phyloP scores from a whole-genome alignment of 2,888 invertebrate species.

The Lasioglossum villosulum region DNA sequence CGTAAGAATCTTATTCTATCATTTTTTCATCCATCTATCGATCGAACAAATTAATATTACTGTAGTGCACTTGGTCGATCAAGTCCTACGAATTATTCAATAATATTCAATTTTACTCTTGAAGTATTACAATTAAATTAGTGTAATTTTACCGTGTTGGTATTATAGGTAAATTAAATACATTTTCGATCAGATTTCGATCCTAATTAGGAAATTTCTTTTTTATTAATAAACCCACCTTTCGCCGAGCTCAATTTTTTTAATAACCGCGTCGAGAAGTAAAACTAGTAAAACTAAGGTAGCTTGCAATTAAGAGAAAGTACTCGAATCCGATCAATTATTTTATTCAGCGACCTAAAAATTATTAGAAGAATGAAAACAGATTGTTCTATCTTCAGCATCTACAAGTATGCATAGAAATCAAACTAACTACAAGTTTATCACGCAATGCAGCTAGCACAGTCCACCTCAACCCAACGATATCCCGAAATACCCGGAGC shows the following conservation, averaged over 20 bases:
- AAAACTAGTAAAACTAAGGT: not conserved
- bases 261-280: not conserved
- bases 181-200: not conserved
- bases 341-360: not conserved
- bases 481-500: not conserved
- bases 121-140: not conserved
- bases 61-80: no score
- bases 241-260: not conserved
- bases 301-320: not conserved
- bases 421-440: not conserved
- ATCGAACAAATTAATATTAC: not conserved
- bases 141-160: not conserved
- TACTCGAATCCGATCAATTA: not conserved
- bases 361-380: not conserved
- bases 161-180: not conserved
- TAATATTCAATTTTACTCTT: not conserved
- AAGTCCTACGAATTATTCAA: not conserved
- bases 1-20: not conserved
- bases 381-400: not conserved
- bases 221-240: not conserved
- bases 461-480: not conserved
- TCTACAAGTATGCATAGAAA: not conserved
- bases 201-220: not conserved
- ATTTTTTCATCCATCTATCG: not conserved
- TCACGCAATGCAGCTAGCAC: not conserved